Evolutionary conservation across 2,797 vertebrate genomes (phyloP).

Genomic region (Diplodus sargus): DNA sequence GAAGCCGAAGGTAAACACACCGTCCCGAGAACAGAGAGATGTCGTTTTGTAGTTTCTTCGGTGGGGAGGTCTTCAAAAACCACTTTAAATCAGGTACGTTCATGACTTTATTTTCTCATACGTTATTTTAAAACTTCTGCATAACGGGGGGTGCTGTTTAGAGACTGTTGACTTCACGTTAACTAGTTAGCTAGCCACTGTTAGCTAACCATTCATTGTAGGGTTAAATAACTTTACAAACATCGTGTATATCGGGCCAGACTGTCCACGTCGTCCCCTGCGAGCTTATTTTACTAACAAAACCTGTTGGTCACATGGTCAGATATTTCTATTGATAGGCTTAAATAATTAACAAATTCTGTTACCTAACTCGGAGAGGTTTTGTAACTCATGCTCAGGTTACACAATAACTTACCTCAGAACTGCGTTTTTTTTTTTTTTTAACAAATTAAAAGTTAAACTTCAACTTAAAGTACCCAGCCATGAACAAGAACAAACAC

Average conservation of each 20-base stretch:
- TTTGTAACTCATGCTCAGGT: conserved; percentile 24
- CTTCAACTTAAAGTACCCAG: not conserved
- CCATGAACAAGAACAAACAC: not conserved
- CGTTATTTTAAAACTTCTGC: not conserved
- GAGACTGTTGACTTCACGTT: not conserved
- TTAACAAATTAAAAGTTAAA: not conserved
- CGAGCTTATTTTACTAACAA: accelerated
- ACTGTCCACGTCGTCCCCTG: not conserved
- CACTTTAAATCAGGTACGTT: conserved; percentile 89
- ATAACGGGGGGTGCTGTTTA: accelerated
- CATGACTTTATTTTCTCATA: not conserved
- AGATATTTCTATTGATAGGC: accelerated
- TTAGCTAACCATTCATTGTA: not conserved
- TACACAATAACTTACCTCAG: conserved; percentile 38
- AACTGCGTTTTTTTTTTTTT: conserved; percentile 6
- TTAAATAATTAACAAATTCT: not conserved
- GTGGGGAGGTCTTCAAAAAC: conserved; percentile 89
- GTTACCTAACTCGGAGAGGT: not conserved
- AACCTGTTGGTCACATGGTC: accelerated
- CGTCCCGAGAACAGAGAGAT: conserved; percentile 63
- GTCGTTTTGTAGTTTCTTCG: conserved; percentile 91
- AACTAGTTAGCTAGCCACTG: not conserved
- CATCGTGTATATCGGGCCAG: not conserved
- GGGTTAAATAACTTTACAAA: not conserved
- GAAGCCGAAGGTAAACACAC: too few relatives aligned